Percentiles rank a stretch among this genome's conserved stretches.
Conservation (phyloP, 2,797 vertebrate genomes). For the Rhincodon typus region DNA sequence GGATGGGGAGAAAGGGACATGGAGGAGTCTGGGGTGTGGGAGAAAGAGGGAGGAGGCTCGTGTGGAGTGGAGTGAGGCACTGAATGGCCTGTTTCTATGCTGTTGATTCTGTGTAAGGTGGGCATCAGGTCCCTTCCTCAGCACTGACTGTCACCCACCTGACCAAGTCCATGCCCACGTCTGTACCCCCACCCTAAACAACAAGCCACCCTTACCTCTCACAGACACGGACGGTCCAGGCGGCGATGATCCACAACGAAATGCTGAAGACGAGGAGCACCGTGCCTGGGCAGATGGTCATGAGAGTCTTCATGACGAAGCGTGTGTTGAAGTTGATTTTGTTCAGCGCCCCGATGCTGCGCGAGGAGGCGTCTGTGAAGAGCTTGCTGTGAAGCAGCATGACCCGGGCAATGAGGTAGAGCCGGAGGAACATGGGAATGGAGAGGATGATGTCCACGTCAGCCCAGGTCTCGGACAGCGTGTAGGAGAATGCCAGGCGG, state of each 20-base stretch:
- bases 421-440: constrained; percentile 96
- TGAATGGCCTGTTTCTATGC: background rate
- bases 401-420: constrained; percentile 87
- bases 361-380: constrained; percentile 21
- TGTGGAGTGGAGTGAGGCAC: background rate
- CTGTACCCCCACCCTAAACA: no score
- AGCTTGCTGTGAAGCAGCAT: constrained; percentile 73
- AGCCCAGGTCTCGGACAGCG: constrained; percentile 80
- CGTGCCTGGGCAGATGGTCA: constrained; percentile 96
- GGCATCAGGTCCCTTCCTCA: background rate
- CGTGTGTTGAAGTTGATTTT: constrained; percentile 97
- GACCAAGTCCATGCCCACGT: background rate
- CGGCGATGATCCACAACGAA: constrained; percentile 96
- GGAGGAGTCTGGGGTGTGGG: no score
- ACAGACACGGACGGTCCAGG: constrained; percentile 94
- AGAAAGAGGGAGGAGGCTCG: no score
- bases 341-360: constrained; percentile 54
- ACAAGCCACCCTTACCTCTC: constrained; percentile 71
- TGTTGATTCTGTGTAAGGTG: background rate
- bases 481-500: constrained; percentile 89
- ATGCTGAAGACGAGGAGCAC: constrained; percentile 98
- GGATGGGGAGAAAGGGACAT: background rate
- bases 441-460: constrained; percentile 97
- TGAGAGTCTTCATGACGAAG: constrained; percentile 98
- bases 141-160: background rate